Percentiles rank a stretch among this genome's conserved stretches.
phyloP scores from a whole-genome alignment of 1,140 invertebrate genomes.

The Drosophila nasuta region DNA sequence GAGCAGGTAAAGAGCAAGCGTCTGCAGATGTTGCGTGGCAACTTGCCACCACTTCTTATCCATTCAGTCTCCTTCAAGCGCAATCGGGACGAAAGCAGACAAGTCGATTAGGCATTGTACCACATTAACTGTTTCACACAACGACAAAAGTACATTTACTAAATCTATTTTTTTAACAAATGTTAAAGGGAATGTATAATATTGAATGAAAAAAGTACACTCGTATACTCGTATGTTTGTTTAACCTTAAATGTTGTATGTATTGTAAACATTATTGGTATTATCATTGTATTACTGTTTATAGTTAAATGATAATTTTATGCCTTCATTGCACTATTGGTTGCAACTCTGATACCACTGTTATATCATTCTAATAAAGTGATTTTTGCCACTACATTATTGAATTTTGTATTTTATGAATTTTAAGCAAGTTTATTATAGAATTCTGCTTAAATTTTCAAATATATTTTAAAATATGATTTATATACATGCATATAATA shows the following conservation, averaged over 20 bases:
- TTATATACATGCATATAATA: too few relatives aligned
- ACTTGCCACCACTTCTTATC: conserved; percentile 79
- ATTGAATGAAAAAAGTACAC: background rate
- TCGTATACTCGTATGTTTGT: background rate
- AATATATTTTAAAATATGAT: too few relatives aligned
- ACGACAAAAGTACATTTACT: background rate
- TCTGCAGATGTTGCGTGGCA: conserved; percentile 76
- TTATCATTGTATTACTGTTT: too few relatives aligned
- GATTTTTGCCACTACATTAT: too few relatives aligned
- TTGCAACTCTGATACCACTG: too few relatives aligned
- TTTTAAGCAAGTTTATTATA: too few relatives aligned
- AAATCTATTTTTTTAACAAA: background rate
- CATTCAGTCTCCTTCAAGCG: conserved; percentile 82
- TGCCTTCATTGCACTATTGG: too few relatives aligned
- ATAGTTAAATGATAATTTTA: too few relatives aligned
- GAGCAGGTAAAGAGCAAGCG: conserved; percentile 81
- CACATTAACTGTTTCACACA: background rate
- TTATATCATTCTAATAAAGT: too few relatives aligned
- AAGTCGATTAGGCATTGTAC: conserved; percentile 61
- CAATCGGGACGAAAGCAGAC: conserved; percentile 76
- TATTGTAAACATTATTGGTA: background rate
- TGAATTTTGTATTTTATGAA: too few relatives aligned
- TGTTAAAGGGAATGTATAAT: background rate
- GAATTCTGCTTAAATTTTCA: too few relatives aligned
- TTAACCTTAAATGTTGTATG: background rate